phyloP scores from a whole-genome alignment of 2,113 vertebrate species.

The Tupaia chinensis region DNA sequence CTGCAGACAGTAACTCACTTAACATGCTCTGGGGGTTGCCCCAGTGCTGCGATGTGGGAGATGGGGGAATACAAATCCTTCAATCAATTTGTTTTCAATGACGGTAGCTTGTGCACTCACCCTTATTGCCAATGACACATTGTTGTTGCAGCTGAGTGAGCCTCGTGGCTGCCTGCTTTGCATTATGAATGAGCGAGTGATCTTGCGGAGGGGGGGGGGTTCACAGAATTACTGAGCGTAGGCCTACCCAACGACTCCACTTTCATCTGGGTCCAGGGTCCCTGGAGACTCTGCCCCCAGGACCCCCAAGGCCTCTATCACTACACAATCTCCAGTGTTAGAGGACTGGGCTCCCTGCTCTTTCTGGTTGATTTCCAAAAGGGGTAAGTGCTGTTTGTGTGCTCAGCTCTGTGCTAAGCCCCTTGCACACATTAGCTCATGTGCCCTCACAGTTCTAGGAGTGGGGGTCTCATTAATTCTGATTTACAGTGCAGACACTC shows the following conservation, averaged over 20 bases:
- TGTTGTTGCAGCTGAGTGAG: constrained; percentile 18
- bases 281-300: not conserved
- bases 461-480: not conserved
- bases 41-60: not conserved
- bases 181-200: not conserved
- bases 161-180: not conserved
- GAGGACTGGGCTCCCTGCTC: not conserved
- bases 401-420: too few species aligned
- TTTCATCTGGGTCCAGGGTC: not conserved
- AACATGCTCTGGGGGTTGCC: not conserved
- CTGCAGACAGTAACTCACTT: constrained; percentile 6
- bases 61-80: constrained; percentile 29
- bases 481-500: not conserved
- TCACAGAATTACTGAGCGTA: not conserved
- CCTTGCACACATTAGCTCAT: not conserved
- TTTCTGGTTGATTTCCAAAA: not conserved
- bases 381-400: not conserved
- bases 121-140: constrained; percentile 27
- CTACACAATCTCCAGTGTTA: not conserved
- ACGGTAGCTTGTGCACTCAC: not conserved
- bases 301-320: too few species aligned
- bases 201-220: not conserved
- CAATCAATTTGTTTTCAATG: not conserved
- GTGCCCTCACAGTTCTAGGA: too few species aligned
- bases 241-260: not conserved